Evolutionary conservation across 1,140 invertebrate species (phyloP).

Genomic region (Drosophila varians): DNA sequence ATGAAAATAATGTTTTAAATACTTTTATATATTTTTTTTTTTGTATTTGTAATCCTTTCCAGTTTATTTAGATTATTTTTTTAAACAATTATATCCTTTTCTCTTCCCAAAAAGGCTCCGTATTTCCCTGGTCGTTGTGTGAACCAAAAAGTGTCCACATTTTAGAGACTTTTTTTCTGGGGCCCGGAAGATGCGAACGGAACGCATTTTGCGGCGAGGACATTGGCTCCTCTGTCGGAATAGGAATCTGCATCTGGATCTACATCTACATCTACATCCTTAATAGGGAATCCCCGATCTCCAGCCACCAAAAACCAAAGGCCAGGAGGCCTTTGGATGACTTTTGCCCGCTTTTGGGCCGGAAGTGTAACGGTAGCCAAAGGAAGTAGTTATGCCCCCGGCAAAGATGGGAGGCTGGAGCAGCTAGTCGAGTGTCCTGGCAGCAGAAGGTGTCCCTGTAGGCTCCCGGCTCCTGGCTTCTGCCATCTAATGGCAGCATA

Average conservation of each 20-base stretch:
- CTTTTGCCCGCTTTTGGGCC: slow-evolving; percentile 43
- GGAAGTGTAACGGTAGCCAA: slow-evolving; percentile 47
- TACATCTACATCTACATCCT: slow-evolving; percentile 6
- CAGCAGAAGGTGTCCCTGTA: background rate
- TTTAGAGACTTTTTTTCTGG: slow-evolving; percentile 40
- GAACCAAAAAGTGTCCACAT: background rate
- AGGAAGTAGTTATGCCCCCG: slow-evolving; percentile 52
- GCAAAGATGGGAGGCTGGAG: background rate
- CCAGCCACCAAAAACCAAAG: background rate
- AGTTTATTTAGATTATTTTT: background rate
- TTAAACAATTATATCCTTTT: background rate
- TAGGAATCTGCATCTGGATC: slow-evolving; percentile 8
- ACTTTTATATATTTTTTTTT: no score
- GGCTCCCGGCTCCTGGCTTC: slow-evolving; percentile 18
- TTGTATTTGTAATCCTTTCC: no score
- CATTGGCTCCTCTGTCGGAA: slow-evolving; percentile 15
- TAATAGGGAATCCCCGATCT: background rate
- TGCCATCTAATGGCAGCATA: slow-evolving; percentile 71
- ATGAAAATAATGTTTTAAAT: no score
- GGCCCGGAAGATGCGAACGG: slow-evolving; percentile 57
- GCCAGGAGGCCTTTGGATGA: slow-evolving; percentile 44
- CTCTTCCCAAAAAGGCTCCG: slow-evolving; percentile 6
- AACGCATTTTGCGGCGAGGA: slow-evolving; percentile 66
- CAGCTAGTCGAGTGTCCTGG: no score
- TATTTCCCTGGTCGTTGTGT: background rate